Base-by-base conservation (phyloP, 1,140 invertebrate genomes). In the Eriocheir sinensis region DNA sequence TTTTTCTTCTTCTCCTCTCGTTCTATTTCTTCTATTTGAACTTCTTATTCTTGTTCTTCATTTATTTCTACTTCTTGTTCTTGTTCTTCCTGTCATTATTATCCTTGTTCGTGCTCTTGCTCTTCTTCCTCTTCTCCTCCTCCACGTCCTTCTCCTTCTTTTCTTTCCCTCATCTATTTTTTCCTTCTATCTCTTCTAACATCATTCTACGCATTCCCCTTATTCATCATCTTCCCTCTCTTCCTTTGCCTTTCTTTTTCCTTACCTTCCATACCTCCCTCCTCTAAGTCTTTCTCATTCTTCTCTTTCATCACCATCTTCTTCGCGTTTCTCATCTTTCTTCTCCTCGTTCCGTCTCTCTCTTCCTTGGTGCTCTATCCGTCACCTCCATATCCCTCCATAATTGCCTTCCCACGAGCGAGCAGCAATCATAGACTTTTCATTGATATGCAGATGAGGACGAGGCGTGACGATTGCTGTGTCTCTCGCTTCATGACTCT, bases 341-440 rank as follows among this genome's bases (percentile, higher is more conserved):
- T 17, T 53, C 48, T 53, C 48, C 21, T 53, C 48, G 12, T 21
- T 53, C 48, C 48, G 12, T 53, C 21, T 21, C 60, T n/a, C 60
- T 72, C 60, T 72, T 72, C 60, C n/a, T 3, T n/a, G n/a, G 27
- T 21, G 21, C 60, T 72, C n/a, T 72, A 72, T 72, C 60, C 60
- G n/a, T 72, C 89, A 60, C 30, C 32, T 90, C 89, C 60, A 60
- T 90, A 90, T 90, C 89, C 53, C 17, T 72, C 89, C 12, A 44
- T 90, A 90, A 90, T 90, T 90, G 60, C 89, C 60, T 53, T 90
- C 89, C 89, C 89, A 38, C 60, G 89, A 90, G 60, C 89, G 89
- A 72, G 34, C n/a, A n/a, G 92, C 80, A 88, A 89, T 41, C 36
- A 85, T 85, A 85, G 92, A 93, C n/a, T 90, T 90, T 90, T 90